Conservation (phyloP, 1,140 invertebrate species). For the Acromyrmex charruanus region DNA sequence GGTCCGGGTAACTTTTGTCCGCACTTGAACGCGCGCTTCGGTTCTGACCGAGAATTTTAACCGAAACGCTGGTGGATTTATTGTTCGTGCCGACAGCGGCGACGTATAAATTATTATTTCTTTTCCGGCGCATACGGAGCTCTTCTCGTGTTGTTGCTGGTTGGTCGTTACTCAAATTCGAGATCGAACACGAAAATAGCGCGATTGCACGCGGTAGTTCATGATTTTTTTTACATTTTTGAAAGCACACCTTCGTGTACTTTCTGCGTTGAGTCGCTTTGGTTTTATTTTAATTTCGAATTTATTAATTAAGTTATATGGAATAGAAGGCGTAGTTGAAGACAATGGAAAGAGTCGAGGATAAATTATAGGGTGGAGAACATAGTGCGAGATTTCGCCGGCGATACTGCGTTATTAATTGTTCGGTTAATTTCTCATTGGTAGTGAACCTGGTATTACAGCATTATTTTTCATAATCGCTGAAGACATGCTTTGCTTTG, state of each 20-base stretch:
- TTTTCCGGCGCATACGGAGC: slow-evolving; percentile 18
- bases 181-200: neutral
- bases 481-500: slow-evolving; percentile 26
- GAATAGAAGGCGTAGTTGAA: slow-evolving; percentile 32
- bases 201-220: neutral
- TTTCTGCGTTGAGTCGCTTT: neutral
- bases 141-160: neutral
- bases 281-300: slow-evolving; percentile 24
- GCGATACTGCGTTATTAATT: slow-evolving; percentile 56
- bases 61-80: slow-evolving; percentile 63
- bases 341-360: slow-evolving; percentile 31
- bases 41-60: slow-evolving; percentile 12
- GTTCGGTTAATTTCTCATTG: slow-evolving; percentile 58
- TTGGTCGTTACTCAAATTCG: slow-evolving; percentile 1
- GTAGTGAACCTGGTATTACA: slow-evolving; percentile 39
- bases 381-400: slow-evolving; percentile 47
- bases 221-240: neutral
- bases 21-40: neutral
- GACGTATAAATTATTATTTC: slow-evolving; percentile 70
- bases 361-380: slow-evolving; percentile 49
- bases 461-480: slow-evolving; percentile 26
- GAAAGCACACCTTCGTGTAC: neutral
- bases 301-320: slow-evolving; percentile 46
- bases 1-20: slow-evolving; percentile 72
- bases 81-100: slow-evolving; percentile 62